Evolutionary conservation across 1,140 invertebrate species (phyloP), one percentile per base, ranked within the genome.

Genomic region (Hormaphis cornu): DNA sequence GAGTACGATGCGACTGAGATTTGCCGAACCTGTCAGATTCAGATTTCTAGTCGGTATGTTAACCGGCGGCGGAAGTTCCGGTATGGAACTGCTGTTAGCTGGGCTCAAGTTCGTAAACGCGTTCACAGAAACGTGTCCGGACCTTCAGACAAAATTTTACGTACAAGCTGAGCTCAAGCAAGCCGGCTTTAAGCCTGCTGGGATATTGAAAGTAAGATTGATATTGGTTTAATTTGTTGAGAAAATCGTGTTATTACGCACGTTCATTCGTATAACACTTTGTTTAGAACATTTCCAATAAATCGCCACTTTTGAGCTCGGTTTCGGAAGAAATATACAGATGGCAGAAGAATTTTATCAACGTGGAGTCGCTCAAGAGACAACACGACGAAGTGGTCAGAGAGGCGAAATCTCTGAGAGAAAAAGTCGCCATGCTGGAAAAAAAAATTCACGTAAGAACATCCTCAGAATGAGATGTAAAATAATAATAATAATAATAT

Each of bases 1-100:
- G 69, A 91, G 91, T 0, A 93, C 91, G 0, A 80, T 96, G 44
- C 83, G 93, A 16, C 79, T 97, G 0, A 82, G 91, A 35, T 93
- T 92, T 75, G 93, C 91, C 22, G 93, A 97, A 76, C 90, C 92
- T 0, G 92, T 94, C 4, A 82, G 93, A 73, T 96, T 95, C 78
- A 84, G 93, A 63, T 88, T 96, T 75, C 82, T 96, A 0, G 87
- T 93, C 9, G 91, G 91, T 3, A 93, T 95, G 79, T 82, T 95
- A 26, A 86, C 87, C 72, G 87, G 87, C 0, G 35, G 44, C 18
- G 61, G 61, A 3, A 30, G 42, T 24, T 82, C 82, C 0, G 80
- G 81, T 4, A 83, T 84, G 0, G 88, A 90, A 46, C 82, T 93
- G 2, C 83, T 94, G 75, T 83, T 87, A n/a, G 85, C 87, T 6